A percentile compares a stretch with the other conserved stretches of the same genome.
These are phyloP conservation scores for Paedocypris sp. DNA, from an alignment of 2,113 vertebrate species.

Conservation along the genomic window DNA sequence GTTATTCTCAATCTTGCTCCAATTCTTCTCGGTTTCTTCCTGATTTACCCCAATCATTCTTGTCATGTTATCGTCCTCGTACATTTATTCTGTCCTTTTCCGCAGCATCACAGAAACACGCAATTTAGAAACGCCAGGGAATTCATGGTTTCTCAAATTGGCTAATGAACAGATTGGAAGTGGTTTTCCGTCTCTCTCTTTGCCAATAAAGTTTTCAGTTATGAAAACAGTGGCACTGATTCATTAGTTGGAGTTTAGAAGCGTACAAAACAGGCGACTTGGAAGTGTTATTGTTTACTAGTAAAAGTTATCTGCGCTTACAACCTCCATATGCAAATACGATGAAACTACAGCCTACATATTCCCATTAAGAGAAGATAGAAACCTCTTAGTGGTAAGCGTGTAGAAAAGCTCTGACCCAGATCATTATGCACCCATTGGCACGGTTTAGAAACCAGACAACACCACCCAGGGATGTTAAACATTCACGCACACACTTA, in stretches of 20 bases:
- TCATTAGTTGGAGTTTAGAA: background rate
- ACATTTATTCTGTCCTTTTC: background rate
- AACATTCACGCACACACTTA: conserved; percentile 13
- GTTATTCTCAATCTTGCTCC: background rate
- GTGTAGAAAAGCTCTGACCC: background rate
- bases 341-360: background rate
- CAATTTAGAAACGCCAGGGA: background rate
- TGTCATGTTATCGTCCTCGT: too few species aligned
- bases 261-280: background rate
- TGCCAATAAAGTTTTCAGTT: background rate
- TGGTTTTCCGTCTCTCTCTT: background rate
- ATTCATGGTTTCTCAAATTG: background rate
- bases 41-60: too few species aligned
- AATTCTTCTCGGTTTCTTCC: background rate
- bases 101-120: background rate
- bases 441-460: background rate
- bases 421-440: background rate
- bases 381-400: background rate
- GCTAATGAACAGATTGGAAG: background rate
- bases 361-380: background rate
- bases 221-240: background rate
- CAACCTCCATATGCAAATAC: background rate
- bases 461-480: conserved; percentile 14
- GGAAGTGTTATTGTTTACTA: background rate
- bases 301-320: background rate